Base-by-base conservation (phyloP, 2,113 vertebrate species). In the Campylomormyrus tamandua region DNA sequence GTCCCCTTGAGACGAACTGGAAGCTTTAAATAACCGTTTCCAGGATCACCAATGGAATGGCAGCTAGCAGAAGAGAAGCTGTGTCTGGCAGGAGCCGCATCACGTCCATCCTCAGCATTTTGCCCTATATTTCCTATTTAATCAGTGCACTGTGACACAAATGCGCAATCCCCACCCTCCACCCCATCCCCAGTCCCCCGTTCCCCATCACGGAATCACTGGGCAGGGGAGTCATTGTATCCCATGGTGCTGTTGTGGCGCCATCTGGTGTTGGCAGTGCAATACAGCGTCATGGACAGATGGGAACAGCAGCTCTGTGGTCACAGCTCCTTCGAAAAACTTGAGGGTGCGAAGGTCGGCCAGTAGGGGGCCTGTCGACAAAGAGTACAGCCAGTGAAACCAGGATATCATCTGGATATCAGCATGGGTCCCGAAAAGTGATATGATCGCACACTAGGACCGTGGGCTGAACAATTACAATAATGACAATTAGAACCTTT, bases 241-340 rank as follows among this genome's bases (percentile, higher is more conserved):
- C 2, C 24, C 4, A 7, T 39, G 39, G 27, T 2, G n/a, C 17
- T 66, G 53, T 56, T 21, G 87, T 19, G 87, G 8, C 8, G 87
- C 87, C 56, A 48, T 10, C 58, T 91, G 92, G 91, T 87, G 52
- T 31, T 85, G 96, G 90, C 97, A 97, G 91, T 96, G 93, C 49
- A 99, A 94, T 27, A 97, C 97, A 0, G 98, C 98, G 0, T 99
- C 98, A 0, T 99, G 98, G 85, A 98, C 87, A 1, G 97, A 97
- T 62, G 97, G 96, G 90, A 99, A 99, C 83, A 98, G 88, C 91
- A 96, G 92, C 88, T 96, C 95, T 89, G 92, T 92, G 3, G 94
- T 95, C 90, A 95, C 58, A 0, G 92, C 90, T 1, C 92, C 93
- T 0, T 95, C 95, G 94, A 99, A 99, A 91, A 99, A 99, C 85